A percentile compares a stretch with the other conserved stretches of the same genome.
phyloP scores from a whole-genome alignment of 2,113 vertebrate genomes.

The Furnarius figulus region DNA sequence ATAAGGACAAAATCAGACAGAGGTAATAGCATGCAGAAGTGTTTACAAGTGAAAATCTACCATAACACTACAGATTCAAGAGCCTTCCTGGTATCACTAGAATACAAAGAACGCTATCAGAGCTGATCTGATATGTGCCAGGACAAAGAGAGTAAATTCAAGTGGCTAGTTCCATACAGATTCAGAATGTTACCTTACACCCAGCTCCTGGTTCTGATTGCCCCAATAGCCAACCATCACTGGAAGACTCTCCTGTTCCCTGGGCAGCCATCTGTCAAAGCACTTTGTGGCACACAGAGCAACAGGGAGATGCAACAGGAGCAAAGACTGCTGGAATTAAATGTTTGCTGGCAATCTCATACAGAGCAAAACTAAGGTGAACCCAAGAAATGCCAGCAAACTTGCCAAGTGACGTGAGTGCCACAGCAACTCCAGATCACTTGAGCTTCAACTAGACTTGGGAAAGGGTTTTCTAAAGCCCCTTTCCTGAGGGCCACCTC shows the following conservation, averaged over 20 bases:
- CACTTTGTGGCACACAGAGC: background rate
- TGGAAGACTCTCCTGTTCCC: background rate
- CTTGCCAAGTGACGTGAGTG: background rate
- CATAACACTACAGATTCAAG: background rate
- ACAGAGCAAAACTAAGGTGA: background rate
- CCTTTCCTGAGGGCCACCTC: background rate
- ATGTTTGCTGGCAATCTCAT: background rate
- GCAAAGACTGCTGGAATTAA: background rate
- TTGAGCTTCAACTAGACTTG: background rate
- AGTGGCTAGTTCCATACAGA: background rate
- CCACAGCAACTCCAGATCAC: background rate
- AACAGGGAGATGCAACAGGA: background rate
- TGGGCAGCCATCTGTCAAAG: background rate
- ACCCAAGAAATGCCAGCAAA: background rate
- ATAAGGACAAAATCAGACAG: background rate
- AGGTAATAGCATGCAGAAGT: background rate
- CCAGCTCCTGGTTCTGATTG: background rate
- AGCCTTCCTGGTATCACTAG: background rate
- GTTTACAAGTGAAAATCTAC: background rate
- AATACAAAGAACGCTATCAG: background rate
- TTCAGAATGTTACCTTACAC: background rate
- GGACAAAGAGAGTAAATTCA: background rate
- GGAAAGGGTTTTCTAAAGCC: background rate
- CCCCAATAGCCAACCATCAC: fast-evolving
- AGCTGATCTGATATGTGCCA: background rate